Percentiles rank a stretch among this genome's conserved stretches.
Evolutionary conservation across 2,113 vertebrate species (phyloP).

Genomic region (Sapayoa aenigma): DNA sequence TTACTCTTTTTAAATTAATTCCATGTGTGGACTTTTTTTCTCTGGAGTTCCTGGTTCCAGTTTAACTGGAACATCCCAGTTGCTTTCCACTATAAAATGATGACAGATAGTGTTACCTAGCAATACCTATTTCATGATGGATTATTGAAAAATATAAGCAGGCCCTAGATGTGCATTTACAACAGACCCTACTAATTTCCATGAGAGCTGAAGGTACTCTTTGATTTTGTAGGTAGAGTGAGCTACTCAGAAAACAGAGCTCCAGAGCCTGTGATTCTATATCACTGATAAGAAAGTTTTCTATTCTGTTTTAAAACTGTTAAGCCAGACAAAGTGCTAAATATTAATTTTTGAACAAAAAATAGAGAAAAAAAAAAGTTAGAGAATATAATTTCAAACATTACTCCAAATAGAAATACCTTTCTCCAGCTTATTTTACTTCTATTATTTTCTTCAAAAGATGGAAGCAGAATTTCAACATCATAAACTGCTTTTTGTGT

Average conservation of each 20-base stretch:
- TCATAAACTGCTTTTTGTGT: neutral
- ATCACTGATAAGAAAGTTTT: neutral
- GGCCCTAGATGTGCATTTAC: neutral
- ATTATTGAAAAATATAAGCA: slow-evolving; percentile 34
- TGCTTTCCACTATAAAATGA: neutral
- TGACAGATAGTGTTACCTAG: slow-evolving; percentile 9
- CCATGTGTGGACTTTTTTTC: neutral
- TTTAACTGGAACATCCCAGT: neutral
- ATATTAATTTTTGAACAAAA: neutral
- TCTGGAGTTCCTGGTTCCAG: neutral
- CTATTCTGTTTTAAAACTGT: neutral
- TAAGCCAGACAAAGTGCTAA: neutral
- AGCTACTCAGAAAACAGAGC: neutral
- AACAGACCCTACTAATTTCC: neutral
- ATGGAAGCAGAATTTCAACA: neutral
- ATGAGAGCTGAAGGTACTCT: neutral
- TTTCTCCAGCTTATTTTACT: neutral
- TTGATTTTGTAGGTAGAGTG: neutral
- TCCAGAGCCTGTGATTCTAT: neutral
- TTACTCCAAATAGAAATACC: neutral
- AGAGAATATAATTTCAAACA: neutral
- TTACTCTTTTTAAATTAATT: neutral
- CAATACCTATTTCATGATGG: slow-evolving; percentile 5
- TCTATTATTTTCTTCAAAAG: neutral
- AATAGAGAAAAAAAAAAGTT: neutral